Evolutionary conservation across 2,888 invertebrate species (phyloP), one percentile per base, ranked within the genome.

Genomic region (Galeruca laticollis): DNA sequence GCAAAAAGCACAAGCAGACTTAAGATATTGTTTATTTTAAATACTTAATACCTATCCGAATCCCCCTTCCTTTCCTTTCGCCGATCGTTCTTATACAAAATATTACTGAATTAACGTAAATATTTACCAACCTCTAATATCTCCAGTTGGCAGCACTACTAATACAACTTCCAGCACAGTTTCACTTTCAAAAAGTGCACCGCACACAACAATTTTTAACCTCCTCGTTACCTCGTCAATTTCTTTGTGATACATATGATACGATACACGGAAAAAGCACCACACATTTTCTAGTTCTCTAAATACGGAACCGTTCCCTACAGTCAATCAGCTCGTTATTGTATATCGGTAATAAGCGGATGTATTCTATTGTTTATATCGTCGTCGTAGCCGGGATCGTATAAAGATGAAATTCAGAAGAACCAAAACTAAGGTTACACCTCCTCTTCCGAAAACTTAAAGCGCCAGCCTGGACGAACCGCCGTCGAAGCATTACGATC

Each of bases 221-320:
- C 63, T 72, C 60, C 62, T 68, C 15, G 93, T 93, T 47, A 52
- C 70, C 68, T 70, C 75, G 69, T 74, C 74, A 73, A 74, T 75
- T 77, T 75, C 73, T 71, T 73, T 73, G 75, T 76, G 73, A 57
- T 52, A 21, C 61, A 11, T n/a, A 51, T 13, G 49, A 20, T 52
- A 37, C 43, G 37, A 52, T 52, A 52, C 52, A 40, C 47, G 33
- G 61, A 51, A 54, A 52, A 62, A 26, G 54, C 31, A 26, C 31
- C 31, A 26, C 54, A 15, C 15, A 31, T 54, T 54, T 54, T 54
- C 54, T 54, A 54, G 54, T 54, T 54, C 31, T 15, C 11, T 26
- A 5, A 15, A 54, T 54, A 51, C 49, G 10, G 0, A 52, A 52
- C 52, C 8, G 52, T 26, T n/a, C 11, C 8, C 21, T 52, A 52